Evolutionary conservation across 2,888 invertebrate genomes (phyloP), one percentile per base, ranked within the genome.

Genomic region (Synanthedon myopaeformis): DNA sequence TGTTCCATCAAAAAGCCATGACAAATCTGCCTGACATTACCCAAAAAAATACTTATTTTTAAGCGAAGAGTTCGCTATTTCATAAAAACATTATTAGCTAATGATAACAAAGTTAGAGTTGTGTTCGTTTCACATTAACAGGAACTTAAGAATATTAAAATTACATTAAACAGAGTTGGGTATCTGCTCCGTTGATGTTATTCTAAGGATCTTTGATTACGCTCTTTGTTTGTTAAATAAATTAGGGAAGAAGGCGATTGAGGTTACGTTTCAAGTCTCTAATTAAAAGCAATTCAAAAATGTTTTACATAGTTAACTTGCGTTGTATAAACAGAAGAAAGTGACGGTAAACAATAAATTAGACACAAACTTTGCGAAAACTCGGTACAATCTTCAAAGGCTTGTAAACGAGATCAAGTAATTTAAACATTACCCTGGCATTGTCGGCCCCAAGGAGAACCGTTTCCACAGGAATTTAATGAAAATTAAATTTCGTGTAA

Each of bases 281-380:
- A 70, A 69, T 72, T 64, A 66, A 59, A 65, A 63, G 59, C 66
- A 65, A 71, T 71, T 65, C 61, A 66, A 61, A 66, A 73, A 72
- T 67, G 66, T 69, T 72, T 69, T 60, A 64, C 69, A 70, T 70
- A 70, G 73, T 76, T 72, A 73, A 72, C 69, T 72, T 68, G 64
- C 69, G 63, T 71, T 71, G 74, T 76, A 79, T 75, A 78, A 76
- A 79, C 75, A 72, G 69, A 74, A 79, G 74, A 77, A 71, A 77
- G 77, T 77, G 79, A 79, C 73, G 71, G 71, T 79, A 80, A 80
- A 83, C 82, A 83, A 83, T 82, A 82, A 86, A 84, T 84, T 82
- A 83, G 74, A 77, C 75, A 69, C 71, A 81, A 83, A 83, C 75
- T 85, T 82, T 75, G 72, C 56, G 74, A 76, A 79, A 84, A 82